phyloP scores from a whole-genome alignment of 2,113 vertebrate genomes.

The Melozone crissalis region DNA sequence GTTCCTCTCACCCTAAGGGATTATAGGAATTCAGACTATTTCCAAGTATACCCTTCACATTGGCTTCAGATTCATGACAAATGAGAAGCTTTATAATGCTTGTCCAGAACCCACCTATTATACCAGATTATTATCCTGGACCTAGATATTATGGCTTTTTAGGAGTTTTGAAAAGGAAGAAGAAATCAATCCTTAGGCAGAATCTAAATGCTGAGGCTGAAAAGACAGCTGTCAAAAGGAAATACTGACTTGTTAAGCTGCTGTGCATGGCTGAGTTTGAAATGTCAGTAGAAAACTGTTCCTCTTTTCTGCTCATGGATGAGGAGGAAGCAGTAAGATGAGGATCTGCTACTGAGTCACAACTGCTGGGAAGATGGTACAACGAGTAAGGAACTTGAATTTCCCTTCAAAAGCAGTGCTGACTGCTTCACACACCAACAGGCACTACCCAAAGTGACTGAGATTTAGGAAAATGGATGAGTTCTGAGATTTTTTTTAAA shows the following conservation, averaged over 20 bases:
- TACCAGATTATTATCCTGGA: neutral
- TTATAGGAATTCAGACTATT: neutral
- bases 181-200: neutral
- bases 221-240: neutral
- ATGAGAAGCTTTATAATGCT: neutral
- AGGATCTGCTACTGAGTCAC: neutral
- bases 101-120: neutral
- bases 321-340: neutral
- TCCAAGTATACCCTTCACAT: neutral
- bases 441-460: neutral
- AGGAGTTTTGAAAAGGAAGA: neutral
- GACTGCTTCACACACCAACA: neutral
- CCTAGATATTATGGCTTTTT: neutral
- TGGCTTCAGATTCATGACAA: neutral
- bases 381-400: neutral
- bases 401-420: neutral
- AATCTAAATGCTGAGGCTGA: neutral
- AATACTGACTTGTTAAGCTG: neutral
- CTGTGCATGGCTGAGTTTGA: neutral
- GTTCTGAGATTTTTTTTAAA: neutral
- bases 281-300: neutral
- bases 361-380: neutral
- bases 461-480: neutral
- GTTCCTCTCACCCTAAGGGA: neutral
- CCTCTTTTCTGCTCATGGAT: neutral